These are phyloP conservation scores for Myopa testacea DNA, from an alignment of 2,888 invertebrate genomes.

Conservation along the genomic window DNA sequence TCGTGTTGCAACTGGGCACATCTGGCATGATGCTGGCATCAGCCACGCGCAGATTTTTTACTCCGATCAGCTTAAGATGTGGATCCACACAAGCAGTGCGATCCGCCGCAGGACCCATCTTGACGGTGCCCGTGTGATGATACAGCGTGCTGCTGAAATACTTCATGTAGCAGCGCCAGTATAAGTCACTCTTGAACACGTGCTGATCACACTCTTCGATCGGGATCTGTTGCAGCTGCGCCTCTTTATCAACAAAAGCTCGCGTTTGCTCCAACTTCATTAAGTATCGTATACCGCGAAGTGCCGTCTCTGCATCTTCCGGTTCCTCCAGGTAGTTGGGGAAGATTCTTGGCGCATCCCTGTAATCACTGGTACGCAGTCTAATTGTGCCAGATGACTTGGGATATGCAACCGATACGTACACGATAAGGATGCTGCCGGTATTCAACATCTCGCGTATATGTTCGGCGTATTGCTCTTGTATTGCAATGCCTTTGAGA, in stretches of 20 bases:
- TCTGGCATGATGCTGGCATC: constrained; percentile 73
- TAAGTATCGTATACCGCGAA: constrained; percentile 69
- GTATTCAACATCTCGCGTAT: constrained; percentile 45
- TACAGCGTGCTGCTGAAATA: constrained; percentile 77
- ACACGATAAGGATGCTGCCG: constrained; percentile 63
- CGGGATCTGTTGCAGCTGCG: constrained; percentile 53
- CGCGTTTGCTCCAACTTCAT: constrained; percentile 65
- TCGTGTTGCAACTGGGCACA: constrained; percentile 78
- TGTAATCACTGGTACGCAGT: constrained; percentile 70
- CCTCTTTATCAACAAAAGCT: constrained; percentile 64
- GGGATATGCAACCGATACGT: constrained; percentile 68
- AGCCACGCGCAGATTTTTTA: constrained; percentile 75
- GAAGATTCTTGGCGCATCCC: constrained; percentile 73
- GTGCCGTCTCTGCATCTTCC: constrained; percentile 71
- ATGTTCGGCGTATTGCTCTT: constrained; percentile 41
- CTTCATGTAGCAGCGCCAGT: constrained; percentile 78
- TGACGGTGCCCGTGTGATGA: constrained; percentile 77
- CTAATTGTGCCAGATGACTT: constrained; percentile 71
- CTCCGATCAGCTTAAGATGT: constrained; percentile 74
- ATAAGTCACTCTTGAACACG: constrained; percentile 61
- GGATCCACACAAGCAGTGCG: constrained; percentile 76
- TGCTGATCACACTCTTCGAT: constrained; percentile 57
- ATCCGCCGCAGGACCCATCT: constrained; percentile 76
- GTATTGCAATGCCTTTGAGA: constrained; percentile 44
- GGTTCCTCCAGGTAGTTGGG: constrained; percentile 75